phyloP scores from a whole-genome alignment of 2,113 vertebrate genomes.

The Strix uralensis region DNA sequence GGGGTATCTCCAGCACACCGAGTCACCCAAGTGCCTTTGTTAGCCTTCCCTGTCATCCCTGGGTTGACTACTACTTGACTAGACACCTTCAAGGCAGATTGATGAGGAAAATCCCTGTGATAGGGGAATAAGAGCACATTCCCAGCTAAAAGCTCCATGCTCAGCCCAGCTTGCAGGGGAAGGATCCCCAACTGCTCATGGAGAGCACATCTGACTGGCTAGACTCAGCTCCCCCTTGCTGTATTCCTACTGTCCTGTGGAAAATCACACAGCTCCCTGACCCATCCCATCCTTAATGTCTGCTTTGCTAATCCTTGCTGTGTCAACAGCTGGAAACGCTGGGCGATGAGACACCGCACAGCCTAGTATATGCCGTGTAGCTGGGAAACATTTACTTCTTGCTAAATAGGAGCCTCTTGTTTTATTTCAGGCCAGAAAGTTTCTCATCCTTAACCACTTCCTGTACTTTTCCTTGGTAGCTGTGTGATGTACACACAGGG shows the following conservation, averaged over 20 bases:
- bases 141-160: not conserved
- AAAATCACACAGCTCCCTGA: not conserved
- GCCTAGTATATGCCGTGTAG: not conserved
- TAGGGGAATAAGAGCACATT: not conserved
- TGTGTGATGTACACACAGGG: not conserved
- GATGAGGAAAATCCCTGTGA: not conserved
- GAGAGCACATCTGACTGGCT: not conserved
- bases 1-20: not conserved
- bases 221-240: not conserved
- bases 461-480: not conserved
- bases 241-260: not conserved
- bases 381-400: not conserved
- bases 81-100: not conserved
- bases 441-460: not conserved
- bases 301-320: not conserved
- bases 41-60: not conserved
- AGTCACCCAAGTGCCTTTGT: not conserved
- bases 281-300: not conserved
- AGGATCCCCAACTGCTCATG: not conserved
- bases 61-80: not conserved
- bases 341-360: accelerated
- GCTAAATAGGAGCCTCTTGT: not conserved
- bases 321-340: not conserved
- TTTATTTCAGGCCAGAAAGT: not conserved
- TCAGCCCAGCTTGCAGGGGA: not conserved